Evolutionary conservation across 1,140 invertebrate genomes (phyloP).

Genomic region (Drosophila subobscura): DNA sequence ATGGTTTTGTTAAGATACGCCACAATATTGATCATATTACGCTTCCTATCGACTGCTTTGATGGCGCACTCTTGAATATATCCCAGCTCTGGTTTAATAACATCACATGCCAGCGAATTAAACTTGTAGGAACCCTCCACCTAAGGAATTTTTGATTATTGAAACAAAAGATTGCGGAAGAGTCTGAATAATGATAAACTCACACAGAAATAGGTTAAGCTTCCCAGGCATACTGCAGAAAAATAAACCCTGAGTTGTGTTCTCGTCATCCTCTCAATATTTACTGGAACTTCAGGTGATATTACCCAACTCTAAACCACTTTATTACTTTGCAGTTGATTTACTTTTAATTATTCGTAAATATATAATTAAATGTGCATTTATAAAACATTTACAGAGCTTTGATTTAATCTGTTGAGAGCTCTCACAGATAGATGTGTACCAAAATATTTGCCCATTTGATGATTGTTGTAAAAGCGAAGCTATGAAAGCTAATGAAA

Average conservation of each 20-base stretch:
- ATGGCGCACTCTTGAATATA: slow-evolving; percentile 22
- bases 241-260: neutral
- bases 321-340: no score
- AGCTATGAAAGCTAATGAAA: slow-evolving; percentile 13
- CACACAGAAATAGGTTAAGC: neutral
- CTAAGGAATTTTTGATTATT: neutral
- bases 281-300: neutral
- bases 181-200: no score
- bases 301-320: no score
- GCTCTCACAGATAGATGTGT: neutral
- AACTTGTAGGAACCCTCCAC: slow-evolving; percentile 26
- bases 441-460: neutral
- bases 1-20: slow-evolving; percentile 18
- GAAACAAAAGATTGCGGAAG: neutral
- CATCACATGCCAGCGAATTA: slow-evolving; percentile 5
- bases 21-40: slow-evolving; percentile 28
- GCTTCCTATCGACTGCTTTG: slow-evolving; percentile 32
- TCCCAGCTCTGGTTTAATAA: neutral
- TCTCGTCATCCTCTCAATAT: neutral
- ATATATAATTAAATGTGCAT: no score
- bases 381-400: no score
- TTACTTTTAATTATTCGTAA: neutral
- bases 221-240: no score
- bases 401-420: no score
- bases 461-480: slow-evolving; percentile 1